Evolutionary conservation across 2,113 vertebrate genomes (phyloP).

Genomic region (Mormyrus lacerda): DNA sequence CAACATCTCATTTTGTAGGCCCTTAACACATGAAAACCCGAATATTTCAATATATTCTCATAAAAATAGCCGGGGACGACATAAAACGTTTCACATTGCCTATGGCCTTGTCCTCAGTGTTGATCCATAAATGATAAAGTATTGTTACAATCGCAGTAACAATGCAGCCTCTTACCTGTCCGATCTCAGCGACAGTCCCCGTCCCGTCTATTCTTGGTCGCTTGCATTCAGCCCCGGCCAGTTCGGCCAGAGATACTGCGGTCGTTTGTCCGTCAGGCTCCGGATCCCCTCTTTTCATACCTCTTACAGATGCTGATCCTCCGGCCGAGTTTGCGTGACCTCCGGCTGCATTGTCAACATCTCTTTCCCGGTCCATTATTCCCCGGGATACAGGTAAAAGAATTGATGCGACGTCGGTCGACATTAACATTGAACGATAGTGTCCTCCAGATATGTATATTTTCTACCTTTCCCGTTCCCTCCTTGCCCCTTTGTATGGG

Average conservation of each 20-base stretch:
- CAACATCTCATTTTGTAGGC: not conserved
- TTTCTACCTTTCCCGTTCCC: conserved; percentile 13
- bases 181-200: conserved; percentile 53
- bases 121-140: too few species aligned
- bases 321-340: conserved; percentile 41
- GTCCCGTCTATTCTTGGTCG: conserved; percentile 64
- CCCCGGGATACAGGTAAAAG: conserved; percentile 63
- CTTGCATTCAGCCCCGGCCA: conserved; percentile 64
- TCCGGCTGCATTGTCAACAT: conserved; percentile 53
- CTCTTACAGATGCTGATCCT: conserved; percentile 52
- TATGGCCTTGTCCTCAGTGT: not conserved
- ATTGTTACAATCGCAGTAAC: too few species aligned
- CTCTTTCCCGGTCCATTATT: conserved; percentile 59
- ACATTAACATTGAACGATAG: conserved; percentile 63
- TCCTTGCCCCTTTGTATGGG: conserved; percentile 21
- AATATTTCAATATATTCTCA: not conserved
- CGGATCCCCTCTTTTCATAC: conserved; percentile 71
- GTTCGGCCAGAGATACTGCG: conserved; percentile 52
- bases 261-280: conserved; percentile 60
- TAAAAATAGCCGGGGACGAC: not conserved
- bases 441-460: conserved; percentile 28
- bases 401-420: conserved; percentile 64
- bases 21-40: not conserved
- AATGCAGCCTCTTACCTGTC: conserved; percentile 51
- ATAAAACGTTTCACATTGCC: not conserved